Percentiles rank a stretch among this genome's conserved stretches.
Conservation (phyloP, 1,140 invertebrate species). For the Hydropsyche tenuis region DNA sequence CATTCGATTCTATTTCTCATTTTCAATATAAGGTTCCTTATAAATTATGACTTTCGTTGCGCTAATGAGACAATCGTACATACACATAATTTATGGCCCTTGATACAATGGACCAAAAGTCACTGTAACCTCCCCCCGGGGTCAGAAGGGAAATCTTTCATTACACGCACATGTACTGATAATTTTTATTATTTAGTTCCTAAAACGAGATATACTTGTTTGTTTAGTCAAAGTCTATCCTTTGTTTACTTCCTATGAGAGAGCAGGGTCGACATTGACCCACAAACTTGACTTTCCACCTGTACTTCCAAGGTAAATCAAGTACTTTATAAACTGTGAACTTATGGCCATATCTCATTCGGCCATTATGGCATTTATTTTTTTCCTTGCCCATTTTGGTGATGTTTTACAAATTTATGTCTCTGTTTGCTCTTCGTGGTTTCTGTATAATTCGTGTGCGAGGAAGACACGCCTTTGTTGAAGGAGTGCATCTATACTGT, state of each 20-base stretch:
- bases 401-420: conserved; percentile 9
- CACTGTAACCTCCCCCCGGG: background rate
- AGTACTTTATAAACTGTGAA: too few species aligned
- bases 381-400: background rate
- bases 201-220: background rate
- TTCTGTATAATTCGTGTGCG: background rate
- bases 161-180: background rate
- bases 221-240: background rate
- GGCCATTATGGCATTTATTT: background rate
- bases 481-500: background rate
- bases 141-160: conserved; percentile 20
- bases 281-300: background rate
- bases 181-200: background rate
- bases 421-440: conserved; percentile 12
- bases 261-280: conserved; percentile 1
- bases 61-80: conserved; percentile 15
- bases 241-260: conserved; percentile 14
- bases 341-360: background rate
- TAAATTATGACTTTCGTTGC: conserved; percentile 20
- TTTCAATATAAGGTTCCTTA: conserved; percentile 10
- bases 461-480: conserved; percentile 10
- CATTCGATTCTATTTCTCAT: background rate
- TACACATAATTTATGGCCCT: background rate
- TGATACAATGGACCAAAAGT: conserved; percentile 15
- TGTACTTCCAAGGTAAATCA: background rate